Evolutionary conservation across 2,797 vertebrate genomes (phyloP).

Genomic region (Echeneis naucrates): DNA sequence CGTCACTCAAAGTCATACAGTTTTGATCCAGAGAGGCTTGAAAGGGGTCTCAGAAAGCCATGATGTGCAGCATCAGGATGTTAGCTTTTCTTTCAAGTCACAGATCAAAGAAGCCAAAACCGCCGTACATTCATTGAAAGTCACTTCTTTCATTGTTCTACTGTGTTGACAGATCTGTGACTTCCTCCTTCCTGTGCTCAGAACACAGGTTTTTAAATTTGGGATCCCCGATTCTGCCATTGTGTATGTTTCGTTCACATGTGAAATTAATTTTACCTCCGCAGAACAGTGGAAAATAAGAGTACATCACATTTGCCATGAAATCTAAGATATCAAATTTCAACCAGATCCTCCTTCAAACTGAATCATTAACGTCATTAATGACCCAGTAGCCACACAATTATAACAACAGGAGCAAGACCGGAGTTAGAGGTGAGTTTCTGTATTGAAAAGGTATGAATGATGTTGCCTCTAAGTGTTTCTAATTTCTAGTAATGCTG

Average conservation of each 20-base stretch:
- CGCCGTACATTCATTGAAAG: neutral
- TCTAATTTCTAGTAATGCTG: neutral
- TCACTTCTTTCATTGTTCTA: slow-evolving; percentile 12
- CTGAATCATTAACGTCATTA: neutral
- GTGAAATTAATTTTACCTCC: no score
- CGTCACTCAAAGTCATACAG: slow-evolving; percentile 1
- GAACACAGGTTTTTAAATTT: slow-evolving; percentile 11
- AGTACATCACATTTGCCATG: no score
- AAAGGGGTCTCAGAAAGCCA: neutral
- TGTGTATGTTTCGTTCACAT: neutral
- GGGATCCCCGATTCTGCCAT: slow-evolving; percentile 4
- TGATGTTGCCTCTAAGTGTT: no score
- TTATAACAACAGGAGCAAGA: neutral
- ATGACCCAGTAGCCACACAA: slow-evolving; percentile 1
- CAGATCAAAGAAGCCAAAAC: slow-evolving; percentile 6
- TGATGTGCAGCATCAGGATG: neutral
- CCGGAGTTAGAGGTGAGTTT: no score
- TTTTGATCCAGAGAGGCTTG: neutral
- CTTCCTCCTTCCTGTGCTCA: slow-evolving; percentile 30
- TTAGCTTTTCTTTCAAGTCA: neutral
- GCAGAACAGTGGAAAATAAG: no score
- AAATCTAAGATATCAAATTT: no score
- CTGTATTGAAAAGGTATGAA: no score
- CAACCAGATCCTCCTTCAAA: neutral
- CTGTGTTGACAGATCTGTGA: slow-evolving; percentile 6